phyloP scores from a whole-genome alignment of 2,113 vertebrate species.

The Falco punctatus region DNA sequence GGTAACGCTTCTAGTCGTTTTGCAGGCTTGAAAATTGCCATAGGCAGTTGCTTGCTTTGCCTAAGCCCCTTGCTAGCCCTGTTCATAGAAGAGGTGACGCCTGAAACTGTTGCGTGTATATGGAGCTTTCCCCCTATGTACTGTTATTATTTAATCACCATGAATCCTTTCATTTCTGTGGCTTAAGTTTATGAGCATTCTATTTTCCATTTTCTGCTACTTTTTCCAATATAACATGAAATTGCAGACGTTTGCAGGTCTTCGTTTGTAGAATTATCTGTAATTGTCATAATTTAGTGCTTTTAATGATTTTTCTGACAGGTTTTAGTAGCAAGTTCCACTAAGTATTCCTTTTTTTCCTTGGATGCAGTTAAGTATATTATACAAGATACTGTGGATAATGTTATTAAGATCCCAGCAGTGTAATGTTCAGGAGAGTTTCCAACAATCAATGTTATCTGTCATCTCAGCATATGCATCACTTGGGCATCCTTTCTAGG shows the following conservation, averaged over 20 bases:
- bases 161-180: not conserved
- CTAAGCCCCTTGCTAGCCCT: not conserved
- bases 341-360: conserved; percentile 64
- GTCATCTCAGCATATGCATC: conserved; percentile 2
- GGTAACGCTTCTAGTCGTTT: not conserved
- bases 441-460: conserved; percentile 3
- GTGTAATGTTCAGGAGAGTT: not conserved
- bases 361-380: conserved; percentile 43
- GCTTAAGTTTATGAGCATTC: not conserved
- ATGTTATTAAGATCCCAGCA: conserved; percentile 19
- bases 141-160: not conserved
- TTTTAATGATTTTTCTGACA: conserved; percentile 75
- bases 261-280: conserved; percentile 72
- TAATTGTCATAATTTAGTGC: conserved; percentile 67
- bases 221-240: conserved; percentile 26
- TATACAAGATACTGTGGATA: conserved; percentile 12
- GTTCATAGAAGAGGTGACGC: not conserved
- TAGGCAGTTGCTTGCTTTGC: not conserved
- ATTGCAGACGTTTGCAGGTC: conserved; percentile 34
- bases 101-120: not conserved
- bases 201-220: conserved; percentile 25
- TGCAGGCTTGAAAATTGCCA: not conserved
- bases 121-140: not conserved
- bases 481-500: not conserved
- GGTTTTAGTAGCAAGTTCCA: conserved; percentile 63